Evolutionary conservation across 2,113 vertebrate genomes (phyloP), one percentile per base, ranked within the genome.

Genomic region (Andinoacara biseriatus): DNA sequence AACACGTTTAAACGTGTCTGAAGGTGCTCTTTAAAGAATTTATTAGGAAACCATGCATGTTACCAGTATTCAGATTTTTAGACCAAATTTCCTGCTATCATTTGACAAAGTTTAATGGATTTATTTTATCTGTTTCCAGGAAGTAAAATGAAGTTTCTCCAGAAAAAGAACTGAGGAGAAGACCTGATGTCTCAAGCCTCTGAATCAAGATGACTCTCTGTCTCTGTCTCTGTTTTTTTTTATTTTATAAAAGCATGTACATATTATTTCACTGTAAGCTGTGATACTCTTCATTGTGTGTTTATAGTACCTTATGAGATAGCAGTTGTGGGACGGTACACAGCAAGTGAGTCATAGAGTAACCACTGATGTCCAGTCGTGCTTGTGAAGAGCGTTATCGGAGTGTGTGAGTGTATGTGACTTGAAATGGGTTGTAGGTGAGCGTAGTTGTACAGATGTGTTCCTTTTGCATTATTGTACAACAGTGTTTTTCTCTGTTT

Each of bases 101-200:
- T 52, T 86, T 63, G 33, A 29, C 22, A 69, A 13, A 5, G 26
- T 59, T 63, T 80, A 78, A 84, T 56, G 1, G 2, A 26, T 85
- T 69, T 88, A 59, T 81, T 74, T 77, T 11, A 10, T 60, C 10
- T 80, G 2, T 91, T 92, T 91, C n/a, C 89, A 99, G 98, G 98
- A 90, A 99, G 96, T 94, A 99, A 99, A 96, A 99, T 99, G 98
- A 99, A 98, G 95, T 99, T 99, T 91, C 98, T 99, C 79, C 98
- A 99, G 94, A 99, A 99, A 96, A 99, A 99, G 96, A 99, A 96
- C 95, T 99, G 94, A 96, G 65, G 57, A 57, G 74, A 76, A 26
- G 83, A 61, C 65, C 6, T 78, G 76, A 91, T 78, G 83, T 80
- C 83, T 78, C 85, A 56, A 76, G 62, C 75, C 65, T 76, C 58